Conservation (phyloP, 92 coral and sea anemone species). For the Actinernus sp. region DNA sequence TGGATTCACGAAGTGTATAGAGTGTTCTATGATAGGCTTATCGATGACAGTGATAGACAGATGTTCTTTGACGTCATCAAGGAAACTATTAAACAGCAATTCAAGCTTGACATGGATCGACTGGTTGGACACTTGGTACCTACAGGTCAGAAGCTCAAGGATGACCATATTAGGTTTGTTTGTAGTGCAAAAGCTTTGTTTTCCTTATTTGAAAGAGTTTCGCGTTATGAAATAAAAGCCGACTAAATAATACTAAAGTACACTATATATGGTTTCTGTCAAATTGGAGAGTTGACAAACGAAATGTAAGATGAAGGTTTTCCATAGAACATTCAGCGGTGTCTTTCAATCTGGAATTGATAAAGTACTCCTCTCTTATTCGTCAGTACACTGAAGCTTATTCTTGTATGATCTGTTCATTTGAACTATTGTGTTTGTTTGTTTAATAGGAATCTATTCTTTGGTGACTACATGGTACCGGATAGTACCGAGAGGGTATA, state of each 20-base stretch:
- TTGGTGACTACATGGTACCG: slow-evolving; percentile 96
- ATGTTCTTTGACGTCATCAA: slow-evolving; percentile 97
- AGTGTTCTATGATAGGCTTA: slow-evolving; percentile 95
- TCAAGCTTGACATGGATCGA: slow-evolving; percentile 92
- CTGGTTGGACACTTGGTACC: slow-evolving; percentile 87
- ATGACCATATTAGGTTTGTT: slow-evolving; percentile 92
- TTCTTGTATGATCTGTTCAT: neutral
- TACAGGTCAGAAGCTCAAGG: slow-evolving; percentile 91
- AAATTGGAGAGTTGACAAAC: too few species aligned
- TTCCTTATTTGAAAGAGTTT: too few species aligned
- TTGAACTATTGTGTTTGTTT: neutral
- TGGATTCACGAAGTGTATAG: slow-evolving; percentile 99
- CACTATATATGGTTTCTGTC: too few species aligned
- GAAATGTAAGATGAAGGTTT: too few species aligned
- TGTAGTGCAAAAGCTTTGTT: too few species aligned
- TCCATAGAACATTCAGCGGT: too few species aligned
- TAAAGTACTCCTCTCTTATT: neutral
- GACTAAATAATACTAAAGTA: too few species aligned
- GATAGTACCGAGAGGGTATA: slow-evolving; percentile 91
- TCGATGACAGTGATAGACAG: slow-evolving; percentile 89
- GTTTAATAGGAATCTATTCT: slow-evolving; percentile 90
- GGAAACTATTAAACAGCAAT: slow-evolving; percentile 87
- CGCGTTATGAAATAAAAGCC: too few species aligned
- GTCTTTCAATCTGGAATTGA: too few species aligned
- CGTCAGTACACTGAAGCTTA: neutral